Evolutionary conservation across 2,113 vertebrate species (phyloP).

Genomic region (Dermatemys mawii): DNA sequence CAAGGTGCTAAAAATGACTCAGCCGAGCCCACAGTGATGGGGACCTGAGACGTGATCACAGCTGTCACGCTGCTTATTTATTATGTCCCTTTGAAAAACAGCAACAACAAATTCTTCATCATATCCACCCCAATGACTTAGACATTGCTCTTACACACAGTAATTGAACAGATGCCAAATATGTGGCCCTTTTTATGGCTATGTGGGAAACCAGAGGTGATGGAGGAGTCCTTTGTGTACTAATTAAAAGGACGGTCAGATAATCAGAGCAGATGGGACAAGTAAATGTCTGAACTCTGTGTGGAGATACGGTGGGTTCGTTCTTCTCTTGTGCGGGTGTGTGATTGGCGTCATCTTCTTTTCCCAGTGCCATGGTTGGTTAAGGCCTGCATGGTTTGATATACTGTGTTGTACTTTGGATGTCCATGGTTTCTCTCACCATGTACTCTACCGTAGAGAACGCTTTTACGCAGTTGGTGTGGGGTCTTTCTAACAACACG

Average conservation of each 20-base stretch:
- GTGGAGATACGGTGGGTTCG: background rate
- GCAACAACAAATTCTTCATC: background rate
- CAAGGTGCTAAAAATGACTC: background rate
- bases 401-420: background rate
- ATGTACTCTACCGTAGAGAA: background rate
- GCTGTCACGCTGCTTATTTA: background rate
- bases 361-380: background rate
- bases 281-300: background rate
- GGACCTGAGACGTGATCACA: background rate
- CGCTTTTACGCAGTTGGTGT: background rate
- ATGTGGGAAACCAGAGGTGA: background rate
- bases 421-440: background rate
- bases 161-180: background rate
- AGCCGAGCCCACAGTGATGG: background rate
- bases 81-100: background rate
- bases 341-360: background rate
- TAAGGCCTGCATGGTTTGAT: background rate
- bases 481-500: background rate
- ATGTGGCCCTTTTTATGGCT: background rate
- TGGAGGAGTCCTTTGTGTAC: background rate
- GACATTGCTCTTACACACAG: background rate
- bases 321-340: fast-evolving
- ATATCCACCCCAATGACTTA: background rate
- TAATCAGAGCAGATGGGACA: background rate
- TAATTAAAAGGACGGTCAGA: background rate